Evolutionary conservation across 1,140 invertebrate species (phyloP).

Genomic region (Bacillus rossius): DNA sequence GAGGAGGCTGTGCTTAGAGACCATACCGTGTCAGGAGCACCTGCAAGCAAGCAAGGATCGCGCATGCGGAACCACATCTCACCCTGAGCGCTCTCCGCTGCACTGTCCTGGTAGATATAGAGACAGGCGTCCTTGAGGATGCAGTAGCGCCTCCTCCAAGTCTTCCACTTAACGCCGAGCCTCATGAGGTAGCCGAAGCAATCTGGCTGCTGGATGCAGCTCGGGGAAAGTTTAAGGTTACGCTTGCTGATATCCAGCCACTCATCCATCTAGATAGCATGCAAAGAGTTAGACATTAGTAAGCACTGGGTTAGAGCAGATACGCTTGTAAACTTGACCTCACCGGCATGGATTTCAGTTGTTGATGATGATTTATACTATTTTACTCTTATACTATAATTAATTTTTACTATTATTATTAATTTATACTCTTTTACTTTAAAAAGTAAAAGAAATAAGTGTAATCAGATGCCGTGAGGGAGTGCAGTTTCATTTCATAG

Average conservation of each 20-base stretch:
- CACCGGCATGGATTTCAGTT: too few species aligned
- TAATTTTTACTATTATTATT: too few species aligned
- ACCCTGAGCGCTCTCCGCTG: constrained; percentile 84
- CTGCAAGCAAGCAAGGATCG: too few species aligned
- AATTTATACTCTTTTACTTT: too few species aligned
- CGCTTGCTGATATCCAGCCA: constrained; percentile 67
- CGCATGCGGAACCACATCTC: constrained; percentile 24
- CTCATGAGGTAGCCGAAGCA: constrained; percentile 89
- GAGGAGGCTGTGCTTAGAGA: too few species aligned
- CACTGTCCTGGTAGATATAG: constrained; percentile 88
- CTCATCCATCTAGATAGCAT: constrained; percentile 55
- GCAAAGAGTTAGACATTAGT: not conserved
- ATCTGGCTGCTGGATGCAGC: constrained; percentile 71
- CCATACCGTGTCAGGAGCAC: too few species aligned
- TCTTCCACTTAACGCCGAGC: constrained; percentile 63
- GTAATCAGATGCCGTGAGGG: too few species aligned
- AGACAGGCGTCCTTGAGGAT: constrained; percentile 92
- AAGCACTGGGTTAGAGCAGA: not conserved
- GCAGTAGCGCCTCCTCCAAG: constrained; percentile 88
- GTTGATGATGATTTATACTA: too few species aligned
- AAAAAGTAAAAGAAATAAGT: too few species aligned
- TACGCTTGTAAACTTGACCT: too few species aligned
- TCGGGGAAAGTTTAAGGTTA: constrained; percentile 62
- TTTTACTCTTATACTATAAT: too few species aligned
- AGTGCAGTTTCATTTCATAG: too few species aligned